Evolutionary conservation across 2,113 vertebrate species (phyloP), one percentile per base, ranked within the genome.

Genomic region (Carollia perspicillata): DNA sequence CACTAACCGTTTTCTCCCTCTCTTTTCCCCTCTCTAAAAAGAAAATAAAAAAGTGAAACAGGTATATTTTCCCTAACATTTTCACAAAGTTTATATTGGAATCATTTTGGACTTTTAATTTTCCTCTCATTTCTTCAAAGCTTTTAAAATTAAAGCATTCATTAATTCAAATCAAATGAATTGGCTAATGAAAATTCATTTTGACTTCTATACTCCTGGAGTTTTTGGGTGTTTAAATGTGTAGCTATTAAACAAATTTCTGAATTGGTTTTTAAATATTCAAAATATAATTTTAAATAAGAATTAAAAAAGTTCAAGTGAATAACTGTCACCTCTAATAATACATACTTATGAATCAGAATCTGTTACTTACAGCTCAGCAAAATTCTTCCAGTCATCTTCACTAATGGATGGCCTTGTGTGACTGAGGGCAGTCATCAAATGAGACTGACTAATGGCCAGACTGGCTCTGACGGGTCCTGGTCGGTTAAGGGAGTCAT

Each of bases 331-430:
- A 60, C 30, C 11, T 81, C 4, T 53, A 63, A 33, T 74, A 40
- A 66, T 68, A 71, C 66, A 8, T 49, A 78, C 22, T 75, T 68
- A 22, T 26, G 33, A 81, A 86, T 53, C 26, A 44, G 55, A 91
- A 84, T 35, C 81, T 40, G 26, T 14, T 68, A 99, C 99, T 99
- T 98, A 99, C 99, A 99, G 98, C 77, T 99, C 99, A 95, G 97
- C 96, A 97, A 99, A 99, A 96, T 97, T 98, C 89, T 97, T 99
- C 99, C 99, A 99, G 98, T 99, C 99, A 0, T 99, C 98, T 90
- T 98, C 98, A 97, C 98, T 99, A 89, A 99, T 98, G 58, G 99
- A 99, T 0, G 99, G 99, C 95, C 99, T 99, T 88, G 98, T 99
- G 71, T 91, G 97, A 74, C 97, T 95, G 96, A 99, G 98, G 3